Evolutionary conservation across 1,140 invertebrate species (phyloP).

Genomic region (Idris sp.): DNA sequence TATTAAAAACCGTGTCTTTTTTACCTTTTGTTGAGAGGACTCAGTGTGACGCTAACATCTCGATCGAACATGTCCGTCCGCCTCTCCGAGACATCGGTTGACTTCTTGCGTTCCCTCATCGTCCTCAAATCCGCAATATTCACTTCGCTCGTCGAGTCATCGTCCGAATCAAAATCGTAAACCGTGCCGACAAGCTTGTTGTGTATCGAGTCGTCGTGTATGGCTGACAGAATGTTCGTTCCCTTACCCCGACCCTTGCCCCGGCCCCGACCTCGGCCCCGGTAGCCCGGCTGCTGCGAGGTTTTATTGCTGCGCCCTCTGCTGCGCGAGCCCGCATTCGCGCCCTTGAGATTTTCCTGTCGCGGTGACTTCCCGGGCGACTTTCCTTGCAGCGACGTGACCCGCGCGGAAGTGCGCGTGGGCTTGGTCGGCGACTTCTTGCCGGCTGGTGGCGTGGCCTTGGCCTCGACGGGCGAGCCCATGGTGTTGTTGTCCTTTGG

Average conservation of each 20-base stretch:
- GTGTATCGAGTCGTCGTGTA: slow-evolving; percentile 80
- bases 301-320: slow-evolving; percentile 76
- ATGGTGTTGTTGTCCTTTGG: slow-evolving; percentile 24
- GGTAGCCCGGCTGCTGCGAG: slow-evolving; percentile 72
- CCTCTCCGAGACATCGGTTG: slow-evolving; percentile 83
- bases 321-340: slow-evolving; percentile 59
- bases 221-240: slow-evolving; percentile 71
- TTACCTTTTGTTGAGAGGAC: slow-evolving; percentile 59
- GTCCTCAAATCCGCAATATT: slow-evolving; percentile 88
- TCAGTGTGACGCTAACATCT: slow-evolving; percentile 50
- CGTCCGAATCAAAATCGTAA: slow-evolving; percentile 91
- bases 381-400: slow-evolving; percentile 82
- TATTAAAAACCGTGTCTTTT: too few species aligned
- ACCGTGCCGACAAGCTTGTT: slow-evolving; percentile 91
- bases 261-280: slow-evolving; percentile 81
- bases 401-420: slow-evolving; percentile 81
- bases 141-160: slow-evolving; percentile 86
- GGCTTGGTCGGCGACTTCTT: slow-evolving; percentile 84
- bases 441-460: slow-evolving; percentile 70
- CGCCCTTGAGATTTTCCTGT: slow-evolving; percentile 69
- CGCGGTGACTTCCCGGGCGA: slow-evolving; percentile 87
- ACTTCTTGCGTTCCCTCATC: slow-evolving; percentile 88
- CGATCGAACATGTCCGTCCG: slow-evolving; percentile 78
- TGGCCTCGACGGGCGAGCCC: slow-evolving; percentile 41
- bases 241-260: slow-evolving; percentile 84